A percentile compares a stretch with the other conserved stretches of the same genome.
Conservation (phyloP, 2,113 vertebrate genomes). For the Pogona vitticeps region DNA sequence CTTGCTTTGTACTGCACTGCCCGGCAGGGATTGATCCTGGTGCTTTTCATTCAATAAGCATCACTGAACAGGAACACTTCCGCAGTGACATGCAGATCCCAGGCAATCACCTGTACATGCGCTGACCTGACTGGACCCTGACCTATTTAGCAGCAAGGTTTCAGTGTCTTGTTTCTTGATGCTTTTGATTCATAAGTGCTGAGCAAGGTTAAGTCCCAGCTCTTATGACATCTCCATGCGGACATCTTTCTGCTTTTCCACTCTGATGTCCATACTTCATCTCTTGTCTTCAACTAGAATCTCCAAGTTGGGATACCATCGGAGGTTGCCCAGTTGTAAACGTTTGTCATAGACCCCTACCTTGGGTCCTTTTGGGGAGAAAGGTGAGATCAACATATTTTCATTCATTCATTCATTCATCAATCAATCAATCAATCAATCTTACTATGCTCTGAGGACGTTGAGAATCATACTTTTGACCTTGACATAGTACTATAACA, state of each 20-base stretch:
- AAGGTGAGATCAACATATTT: too few species aligned
- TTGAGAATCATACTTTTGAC: too few species aligned
- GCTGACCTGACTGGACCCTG: neutral
- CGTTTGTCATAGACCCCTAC: too few species aligned
- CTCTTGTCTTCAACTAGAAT: slow-evolving; percentile 20
- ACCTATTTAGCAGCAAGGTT: rapidly evolving
- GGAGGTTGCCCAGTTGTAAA: slow-evolving; percentile 5
- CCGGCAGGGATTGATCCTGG: neutral
- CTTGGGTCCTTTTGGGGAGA: too few species aligned
- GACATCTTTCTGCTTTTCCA: neutral
- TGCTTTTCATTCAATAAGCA: neutral
- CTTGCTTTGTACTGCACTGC: neutral
- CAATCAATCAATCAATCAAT: too few species aligned
- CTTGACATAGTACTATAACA: too few species aligned
- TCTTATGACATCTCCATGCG: neutral
- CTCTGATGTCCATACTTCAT: slow-evolving; percentile 27
- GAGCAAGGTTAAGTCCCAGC: slow-evolving; percentile 7
- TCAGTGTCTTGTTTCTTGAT: neutral
- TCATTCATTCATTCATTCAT: too few species aligned
- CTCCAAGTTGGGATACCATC: slow-evolving; percentile 42
- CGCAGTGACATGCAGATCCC: too few species aligned
- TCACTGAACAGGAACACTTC: too few species aligned
- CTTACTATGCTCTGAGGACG: too few species aligned
- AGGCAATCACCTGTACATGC: too few species aligned
- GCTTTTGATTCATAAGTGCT: neutral